phyloP scores from a whole-genome alignment of 2,888 invertebrate genomes.

The Acrobasis repandana region DNA sequence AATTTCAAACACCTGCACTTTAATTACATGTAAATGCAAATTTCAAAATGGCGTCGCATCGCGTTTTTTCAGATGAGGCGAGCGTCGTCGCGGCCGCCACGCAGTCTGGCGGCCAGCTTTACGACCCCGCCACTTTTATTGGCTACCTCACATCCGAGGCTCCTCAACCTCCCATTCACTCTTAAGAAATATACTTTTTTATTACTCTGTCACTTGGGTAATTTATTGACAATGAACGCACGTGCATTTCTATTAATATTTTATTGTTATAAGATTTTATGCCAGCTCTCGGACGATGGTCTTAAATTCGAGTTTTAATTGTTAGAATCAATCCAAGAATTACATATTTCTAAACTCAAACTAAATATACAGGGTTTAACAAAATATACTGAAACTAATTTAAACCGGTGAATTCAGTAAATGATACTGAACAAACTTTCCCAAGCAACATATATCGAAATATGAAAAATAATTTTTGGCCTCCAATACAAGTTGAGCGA shows the following conservation, averaged over 20 bases:
- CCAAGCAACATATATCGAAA: too few species aligned
- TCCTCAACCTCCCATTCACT: slow-evolving; percentile 81
- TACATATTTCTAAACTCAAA: not conserved
- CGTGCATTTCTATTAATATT: slow-evolving; percentile 83
- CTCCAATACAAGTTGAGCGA: too few species aligned
- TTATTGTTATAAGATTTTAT: slow-evolving; percentile 77
- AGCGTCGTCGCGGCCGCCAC: slow-evolving; percentile 70
- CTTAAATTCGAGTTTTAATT: slow-evolving; percentile 61
- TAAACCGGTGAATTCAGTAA: too few species aligned
- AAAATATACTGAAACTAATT: too few species aligned
- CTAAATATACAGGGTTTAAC: too few species aligned
- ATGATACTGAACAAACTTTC: too few species aligned
- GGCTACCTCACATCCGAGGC: slow-evolving; percentile 79
- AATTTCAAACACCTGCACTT: not conserved
- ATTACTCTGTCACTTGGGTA: slow-evolving; percentile 81
- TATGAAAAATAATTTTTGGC: too few species aligned
- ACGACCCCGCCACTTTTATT: slow-evolving; percentile 81
- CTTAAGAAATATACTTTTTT: slow-evolving; percentile 80
- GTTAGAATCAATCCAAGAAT: slow-evolving; percentile 40
- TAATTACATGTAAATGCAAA: slow-evolving; percentile 20
- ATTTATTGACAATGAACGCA: slow-evolving; percentile 83
- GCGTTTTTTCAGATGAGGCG: slow-evolving; percentile 42
- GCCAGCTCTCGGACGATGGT: slow-evolving; percentile 61
- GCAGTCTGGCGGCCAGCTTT: slow-evolving; percentile 78
- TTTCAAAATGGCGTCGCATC: slow-evolving; percentile 28